These are phyloP conservation scores for Tetrapedia diversipes DNA, from an alignment of 2,888 invertebrate species.

Conservation along the genomic window DNA sequence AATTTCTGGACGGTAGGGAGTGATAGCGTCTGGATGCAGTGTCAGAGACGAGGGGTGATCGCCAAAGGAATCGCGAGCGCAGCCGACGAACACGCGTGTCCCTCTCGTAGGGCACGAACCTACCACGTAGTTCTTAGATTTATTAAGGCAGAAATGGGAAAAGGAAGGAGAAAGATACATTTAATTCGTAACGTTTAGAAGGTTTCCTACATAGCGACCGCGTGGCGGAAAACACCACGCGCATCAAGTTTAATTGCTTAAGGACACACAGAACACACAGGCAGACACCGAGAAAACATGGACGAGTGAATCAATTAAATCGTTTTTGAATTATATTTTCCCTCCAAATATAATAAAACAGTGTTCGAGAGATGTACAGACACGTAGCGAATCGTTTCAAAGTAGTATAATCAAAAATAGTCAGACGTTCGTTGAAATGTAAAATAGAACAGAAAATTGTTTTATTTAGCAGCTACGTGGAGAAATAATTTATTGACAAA, in stretches of 20 bases:
- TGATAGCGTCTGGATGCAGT: constrained; percentile 36
- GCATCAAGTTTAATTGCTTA: constrained; percentile 58
- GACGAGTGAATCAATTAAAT: too few species aligned
- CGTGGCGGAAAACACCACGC: constrained; percentile 27
- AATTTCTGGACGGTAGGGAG: constrained; percentile 28
- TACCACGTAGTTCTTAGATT: constrained; percentile 61
- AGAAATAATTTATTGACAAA: too few species aligned
- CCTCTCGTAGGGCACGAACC: constrained; percentile 51
- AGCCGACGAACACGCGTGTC: constrained; percentile 27
- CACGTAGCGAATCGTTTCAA: too few species aligned
- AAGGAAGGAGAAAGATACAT: constrained; percentile 15
- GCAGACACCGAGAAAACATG: too few species aligned
- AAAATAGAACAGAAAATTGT: too few species aligned
- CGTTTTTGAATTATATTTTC: too few species aligned
- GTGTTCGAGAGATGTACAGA: too few species aligned
- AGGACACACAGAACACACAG: constrained; percentile 47
- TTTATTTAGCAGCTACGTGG: too few species aligned
- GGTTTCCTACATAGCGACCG: constrained; percentile 62
- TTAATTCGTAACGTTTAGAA: constrained; percentile 66
- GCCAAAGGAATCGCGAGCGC: constrained; percentile 31
- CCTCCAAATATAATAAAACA: too few species aligned
- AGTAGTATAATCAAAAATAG: too few species aligned
- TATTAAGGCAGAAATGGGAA: constrained; percentile 41
- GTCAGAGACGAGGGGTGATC: constrained; percentile 35
- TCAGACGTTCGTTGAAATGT: too few species aligned